These are phyloP conservation scores for Actinostola sp. DNA, from an alignment of 92 coral and sea anemone species.

Conservation along the genomic window DNA sequence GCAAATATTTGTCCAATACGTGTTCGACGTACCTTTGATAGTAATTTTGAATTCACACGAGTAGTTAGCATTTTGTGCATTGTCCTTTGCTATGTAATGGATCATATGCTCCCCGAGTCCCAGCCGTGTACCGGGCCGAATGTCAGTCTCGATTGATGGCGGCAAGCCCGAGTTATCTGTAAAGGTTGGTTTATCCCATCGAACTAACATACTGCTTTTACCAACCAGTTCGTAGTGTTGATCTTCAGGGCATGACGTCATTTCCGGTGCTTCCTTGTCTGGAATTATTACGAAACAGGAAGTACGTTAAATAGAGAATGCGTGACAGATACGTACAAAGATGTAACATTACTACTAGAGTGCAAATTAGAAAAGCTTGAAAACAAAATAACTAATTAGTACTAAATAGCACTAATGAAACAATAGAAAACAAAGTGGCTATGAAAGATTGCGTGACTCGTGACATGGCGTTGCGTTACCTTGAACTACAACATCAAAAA, in stretches of 20 bases:
- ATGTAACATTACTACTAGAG: too few relatives aligned
- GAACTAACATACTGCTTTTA: conserved; percentile 29
- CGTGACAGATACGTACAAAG: too few relatives aligned
- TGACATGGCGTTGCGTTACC: conserved; percentile 50
- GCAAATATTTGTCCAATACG: too few relatives aligned
- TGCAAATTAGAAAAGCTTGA: too few relatives aligned
- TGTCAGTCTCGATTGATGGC: conserved; percentile 39
- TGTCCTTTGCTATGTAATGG: conserved; percentile 66
- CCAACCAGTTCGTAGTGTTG: conserved; percentile 42
- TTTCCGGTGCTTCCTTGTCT: conserved; percentile 90
- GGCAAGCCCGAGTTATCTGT: conserved; percentile 80
- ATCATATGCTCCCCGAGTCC: conserved; percentile 64
- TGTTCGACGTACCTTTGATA: conserved; percentile 66
- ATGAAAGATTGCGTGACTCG: background rate
- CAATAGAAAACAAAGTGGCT: too few relatives aligned
- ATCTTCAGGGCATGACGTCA: conserved; percentile 77
- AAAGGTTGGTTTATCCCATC: conserved; percentile 73
- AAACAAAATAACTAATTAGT: too few relatives aligned
- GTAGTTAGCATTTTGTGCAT: conserved; percentile 64
- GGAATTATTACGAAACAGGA: too few relatives aligned
- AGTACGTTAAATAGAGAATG: background rate
- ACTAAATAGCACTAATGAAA: too few relatives aligned
- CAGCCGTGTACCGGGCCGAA: conserved; percentile 49
- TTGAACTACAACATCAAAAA: conserved; percentile 60
- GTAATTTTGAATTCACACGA: conserved; percentile 75